Evolutionary conservation across 1,140 invertebrate genomes (phyloP), one percentile per base, ranked within the genome.

Genomic region (Sogatella furcifera): DNA sequence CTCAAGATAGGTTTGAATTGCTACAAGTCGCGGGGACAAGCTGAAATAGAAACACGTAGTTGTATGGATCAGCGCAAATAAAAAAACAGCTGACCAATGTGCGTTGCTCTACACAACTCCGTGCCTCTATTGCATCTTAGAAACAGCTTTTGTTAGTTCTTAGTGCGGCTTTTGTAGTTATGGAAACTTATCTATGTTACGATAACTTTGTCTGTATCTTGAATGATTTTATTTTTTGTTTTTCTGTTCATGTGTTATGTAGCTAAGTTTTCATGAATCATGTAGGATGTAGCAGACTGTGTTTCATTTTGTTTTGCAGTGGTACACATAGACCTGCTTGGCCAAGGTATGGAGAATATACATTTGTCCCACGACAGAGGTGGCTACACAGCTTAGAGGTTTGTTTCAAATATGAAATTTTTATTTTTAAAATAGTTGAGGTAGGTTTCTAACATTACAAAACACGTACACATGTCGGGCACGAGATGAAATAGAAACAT

Each of bases 381-480:
- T 95, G 90, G 87, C 63, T 94, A 8, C 89, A 92, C 67, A 91
- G 80, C 72, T 73, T 94, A 34, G 90, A 93, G 75, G 83, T 84
- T 73, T 70, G 57, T 66, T 57, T 55, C 9, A 52, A 38, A 54
- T 56, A 38, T 57, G 19, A 22, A 28, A 28, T 6, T 28, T 2
- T 28, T 28, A 28, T 28, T 28, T 28, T 28, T 42, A 4, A 17
- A 17, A 52, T 63, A 19, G 44, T 42, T n/a, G n/a, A n/a, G n/a
- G n/a, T n/a, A n/a, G n/a, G n/a, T n/a, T n/a, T n/a, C n/a, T n/a
- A n/a, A n/a, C n/a, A n/a, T n/a, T n/a, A n/a, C n/a, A n/a, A n/a
- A n/a, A n/a, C n/a, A n/a, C n/a, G n/a, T n/a, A n/a, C n/a, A n/a
- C n/a, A n/a, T n/a, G n/a, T n/a, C n/a, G n/a, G n/a, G n/a, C n/a